Evolutionary conservation across 2,888 invertebrate genomes (phyloP), one percentile per base, ranked within the genome.

Genomic region (Nomada flava): DNA sequence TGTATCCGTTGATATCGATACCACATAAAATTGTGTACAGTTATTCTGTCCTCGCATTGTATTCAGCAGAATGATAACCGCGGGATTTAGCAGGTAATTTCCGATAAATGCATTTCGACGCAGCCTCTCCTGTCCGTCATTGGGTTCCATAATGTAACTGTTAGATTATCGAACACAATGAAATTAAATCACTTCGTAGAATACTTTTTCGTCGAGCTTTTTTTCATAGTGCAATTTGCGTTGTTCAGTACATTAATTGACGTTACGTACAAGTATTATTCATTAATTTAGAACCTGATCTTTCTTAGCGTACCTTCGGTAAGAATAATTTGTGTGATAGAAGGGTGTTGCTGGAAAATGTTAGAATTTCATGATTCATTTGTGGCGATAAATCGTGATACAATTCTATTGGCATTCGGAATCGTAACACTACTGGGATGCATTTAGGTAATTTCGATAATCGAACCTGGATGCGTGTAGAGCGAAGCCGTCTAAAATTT

Each of bases 401-500:
- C 64, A 73, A 79, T 79, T 64, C 36, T 64, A 13, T 20, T 15
- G 52, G 44, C 60, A 59, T 62, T 74, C 65, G 75, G 81, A 70
- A 60, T 60, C 59, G 23, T 15, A 11, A n/a, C 59, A 11, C 13
- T 74, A 60, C 59, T 60, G 36, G 55, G 72, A 52, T 36, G 68
- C 29, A 60, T 29, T 55, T 50, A 36, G 53, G 47, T 70, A 65
- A 82, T 81, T 75, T 75, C 69, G 60, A 65, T 80, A 80, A 73
- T 81, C 50, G 59, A 68, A 68, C 11, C 53, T 15, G 13, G n/a
- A 52, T 79, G 47, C 36, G 59, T 64, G 59, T 26, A 59, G 13
- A 73, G 68, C 50, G 20, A 42, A n/a, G n/a, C 20, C 20, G 26
- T 2, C 69, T 64, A 70, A 82, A 82, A 82, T 81, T 75, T 70